Conservation (phyloP, 2,888 invertebrate species). For the Cantharis rustica region DNA sequence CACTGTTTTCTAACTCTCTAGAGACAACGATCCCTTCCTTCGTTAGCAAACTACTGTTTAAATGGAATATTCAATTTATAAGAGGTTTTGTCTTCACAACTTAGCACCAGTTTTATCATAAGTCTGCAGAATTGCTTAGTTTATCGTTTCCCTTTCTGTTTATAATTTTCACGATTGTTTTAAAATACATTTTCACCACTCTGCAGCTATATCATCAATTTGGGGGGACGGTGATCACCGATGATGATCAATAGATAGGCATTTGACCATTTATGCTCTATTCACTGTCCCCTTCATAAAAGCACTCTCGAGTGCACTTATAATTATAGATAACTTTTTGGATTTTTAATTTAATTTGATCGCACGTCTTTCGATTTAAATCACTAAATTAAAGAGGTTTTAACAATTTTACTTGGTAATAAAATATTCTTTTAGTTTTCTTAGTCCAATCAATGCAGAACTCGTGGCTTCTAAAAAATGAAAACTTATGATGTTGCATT, state of each 20-base stretch:
- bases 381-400: neutral
- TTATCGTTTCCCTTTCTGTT: neutral
- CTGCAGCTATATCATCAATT: neutral
- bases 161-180: neutral
- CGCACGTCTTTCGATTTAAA: neutral
- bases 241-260: neutral
- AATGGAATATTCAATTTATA: slow-evolving; percentile 48
- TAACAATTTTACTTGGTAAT: too few species aligned
- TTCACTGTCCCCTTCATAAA: neutral
- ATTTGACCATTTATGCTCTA: neutral
- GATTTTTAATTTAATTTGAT: neutral
- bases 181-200: neutral
- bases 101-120: slow-evolving; percentile 48
- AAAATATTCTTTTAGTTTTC: too few species aligned
- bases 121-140: slow-evolving; percentile 1
- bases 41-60: slow-evolving; percentile 45
- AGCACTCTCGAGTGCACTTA: neutral
- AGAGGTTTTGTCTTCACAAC: slow-evolving; percentile 46
- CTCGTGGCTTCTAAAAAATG: too few species aligned
- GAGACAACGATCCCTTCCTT: slow-evolving; percentile 36
- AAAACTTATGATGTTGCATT: too few species aligned
- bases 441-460: too few species aligned
- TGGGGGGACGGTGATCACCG: neutral
- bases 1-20: slow-evolving; percentile 21
- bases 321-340: neutral